These are phyloP conservation scores for Erythrocebus patas DNA, from an alignment of 2,113 vertebrate species.

Conservation along the genomic window DNA sequence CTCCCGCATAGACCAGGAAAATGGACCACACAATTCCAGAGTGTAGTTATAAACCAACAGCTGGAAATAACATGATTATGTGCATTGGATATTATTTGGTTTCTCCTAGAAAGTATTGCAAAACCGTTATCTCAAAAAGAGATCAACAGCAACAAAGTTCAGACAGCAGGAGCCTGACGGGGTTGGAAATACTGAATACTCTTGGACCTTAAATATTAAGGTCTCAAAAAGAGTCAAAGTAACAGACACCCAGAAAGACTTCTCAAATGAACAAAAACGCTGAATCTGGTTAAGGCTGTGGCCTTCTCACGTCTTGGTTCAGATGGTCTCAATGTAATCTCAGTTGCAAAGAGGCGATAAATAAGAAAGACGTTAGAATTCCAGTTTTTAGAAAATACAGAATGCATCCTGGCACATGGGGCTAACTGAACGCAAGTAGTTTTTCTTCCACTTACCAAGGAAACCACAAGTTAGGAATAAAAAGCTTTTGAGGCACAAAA, in stretches of 20 bases:
- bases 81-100: background rate
- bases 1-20: background rate
- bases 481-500: background rate
- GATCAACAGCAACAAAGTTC: background rate
- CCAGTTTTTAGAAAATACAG: background rate
- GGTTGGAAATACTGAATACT: background rate
- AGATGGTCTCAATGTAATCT: background rate
- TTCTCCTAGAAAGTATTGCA: background rate
- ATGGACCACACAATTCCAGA: background rate
- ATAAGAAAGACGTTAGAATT: background rate
- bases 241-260: background rate
- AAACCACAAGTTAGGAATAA: background rate
- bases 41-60: background rate
- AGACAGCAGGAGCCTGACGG: background rate
- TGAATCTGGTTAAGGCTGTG: background rate
- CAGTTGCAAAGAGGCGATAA: background rate
- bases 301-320: background rate
- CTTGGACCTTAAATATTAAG: background rate
- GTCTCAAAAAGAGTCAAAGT: background rate
- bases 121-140: background rate
- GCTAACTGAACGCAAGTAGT: background rate
- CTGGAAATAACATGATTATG: background rate
- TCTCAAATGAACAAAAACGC: background rate
- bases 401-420: background rate
- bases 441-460: background rate